These are phyloP conservation scores for Rhyacophila brunnea DNA, from an alignment of 1,140 invertebrate species.

Conservation along the genomic window DNA sequence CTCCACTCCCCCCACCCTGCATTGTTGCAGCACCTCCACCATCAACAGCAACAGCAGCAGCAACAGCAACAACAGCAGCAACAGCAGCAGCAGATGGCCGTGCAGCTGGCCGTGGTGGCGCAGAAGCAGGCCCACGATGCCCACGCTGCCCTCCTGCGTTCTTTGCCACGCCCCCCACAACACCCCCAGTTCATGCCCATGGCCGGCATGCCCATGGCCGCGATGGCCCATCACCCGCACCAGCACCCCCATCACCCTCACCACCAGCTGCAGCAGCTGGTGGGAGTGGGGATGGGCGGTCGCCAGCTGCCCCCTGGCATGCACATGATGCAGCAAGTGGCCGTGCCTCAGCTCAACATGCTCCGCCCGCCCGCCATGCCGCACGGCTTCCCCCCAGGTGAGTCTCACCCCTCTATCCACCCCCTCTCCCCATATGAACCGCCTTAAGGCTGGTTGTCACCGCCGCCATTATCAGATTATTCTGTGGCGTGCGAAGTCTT, in stretches of 20 bases:
- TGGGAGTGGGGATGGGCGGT: constrained; percentile 39
- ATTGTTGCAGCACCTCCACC: constrained; percentile 3
- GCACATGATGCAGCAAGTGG: constrained; percentile 58
- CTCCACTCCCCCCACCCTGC: not conserved
- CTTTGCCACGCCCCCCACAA: constrained; percentile 22
- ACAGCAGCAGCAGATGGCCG: constrained; percentile 49
- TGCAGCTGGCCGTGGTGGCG: constrained; percentile 47
- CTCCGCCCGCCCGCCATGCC: constrained; percentile 69
- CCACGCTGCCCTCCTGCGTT: constrained; percentile 25
- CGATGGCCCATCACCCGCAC: not conserved
- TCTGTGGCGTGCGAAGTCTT: too few species aligned
- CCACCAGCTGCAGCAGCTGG: not conserved
- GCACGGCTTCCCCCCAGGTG: constrained; percentile 65
- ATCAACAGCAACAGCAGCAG: constrained; percentile 40
- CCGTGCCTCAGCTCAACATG: constrained; percentile 72
- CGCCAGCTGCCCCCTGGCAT: constrained; percentile 68
- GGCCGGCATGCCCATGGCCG: constrained; percentile 19
- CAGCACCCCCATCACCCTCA: not conserved
- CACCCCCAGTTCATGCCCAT: constrained; percentile 30
- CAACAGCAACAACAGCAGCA: constrained; percentile 50
- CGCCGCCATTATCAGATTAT: too few species aligned
- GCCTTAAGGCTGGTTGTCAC: too few species aligned
- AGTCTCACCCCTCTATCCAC: constrained; percentile 40
- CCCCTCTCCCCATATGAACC: constrained; percentile 4
- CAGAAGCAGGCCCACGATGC: constrained; percentile 35